A percentile compares a stretch with the other conserved stretches of the same genome.
Conservation (phyloP, 1,140 invertebrate genomes). For the Eciton burchellii region DNA sequence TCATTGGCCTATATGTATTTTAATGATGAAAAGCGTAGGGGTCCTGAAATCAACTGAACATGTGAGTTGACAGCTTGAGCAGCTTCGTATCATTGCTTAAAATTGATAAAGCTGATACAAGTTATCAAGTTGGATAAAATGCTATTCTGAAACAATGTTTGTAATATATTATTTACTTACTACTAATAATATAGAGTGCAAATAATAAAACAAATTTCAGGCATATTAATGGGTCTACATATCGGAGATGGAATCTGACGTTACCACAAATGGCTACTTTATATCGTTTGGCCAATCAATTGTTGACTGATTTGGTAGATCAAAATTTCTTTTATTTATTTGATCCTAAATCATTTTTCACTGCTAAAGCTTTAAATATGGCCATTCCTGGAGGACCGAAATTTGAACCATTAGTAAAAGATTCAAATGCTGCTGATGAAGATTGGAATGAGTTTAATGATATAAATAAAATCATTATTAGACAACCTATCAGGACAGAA, state of each 20-base stretch:
- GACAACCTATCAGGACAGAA: constrained; percentile 99
- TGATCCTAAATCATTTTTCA: constrained; percentile 99
- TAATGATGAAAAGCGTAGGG: constrained; percentile 89
- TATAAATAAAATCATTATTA: constrained; percentile 99
- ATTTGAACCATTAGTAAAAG: constrained; percentile 99
- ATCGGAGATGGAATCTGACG: constrained; percentile 97
- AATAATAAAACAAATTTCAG: constrained; percentile 83
- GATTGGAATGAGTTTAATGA: constrained; percentile 99
- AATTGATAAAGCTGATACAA: constrained; percentile 75
- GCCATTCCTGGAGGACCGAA: constrained; percentile 99
- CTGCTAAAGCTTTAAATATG: constrained; percentile 99
- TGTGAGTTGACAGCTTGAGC: constrained; percentile 86
- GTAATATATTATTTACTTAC: constrained; percentile 2
- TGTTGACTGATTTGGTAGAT: constrained; percentile 99
- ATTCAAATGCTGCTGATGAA: constrained; percentile 98
- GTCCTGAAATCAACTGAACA: constrained; percentile 88
- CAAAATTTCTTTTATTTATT: constrained; percentile 99
- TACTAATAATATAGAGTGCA: constrained; percentile 13
- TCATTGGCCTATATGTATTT: constrained; percentile 9
- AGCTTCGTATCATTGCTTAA: constrained; percentile 78
- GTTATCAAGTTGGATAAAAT: constrained; percentile 81
- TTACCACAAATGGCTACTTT: constrained; percentile 99
- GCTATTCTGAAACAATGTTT: constrained; percentile 78
- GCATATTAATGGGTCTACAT: constrained; percentile 98
- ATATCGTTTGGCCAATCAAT: constrained; percentile 98